These are phyloP conservation scores for Popillia japonica DNA, from an alignment of 1,140 invertebrate species.

Conservation along the genomic window DNA sequence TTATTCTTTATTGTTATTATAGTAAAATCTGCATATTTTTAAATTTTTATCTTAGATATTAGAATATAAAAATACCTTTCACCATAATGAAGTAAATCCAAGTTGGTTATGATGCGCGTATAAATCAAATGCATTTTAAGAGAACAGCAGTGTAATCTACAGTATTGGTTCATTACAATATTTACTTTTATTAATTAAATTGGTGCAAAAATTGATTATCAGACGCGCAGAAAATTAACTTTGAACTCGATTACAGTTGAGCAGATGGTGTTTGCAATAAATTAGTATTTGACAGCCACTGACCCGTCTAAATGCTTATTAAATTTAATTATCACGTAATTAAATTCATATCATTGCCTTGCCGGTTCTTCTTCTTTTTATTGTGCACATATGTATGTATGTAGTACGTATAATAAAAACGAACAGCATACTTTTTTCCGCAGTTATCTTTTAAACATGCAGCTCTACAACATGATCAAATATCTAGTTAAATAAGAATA, in stretches of 20 bases:
- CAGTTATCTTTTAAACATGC: background rate
- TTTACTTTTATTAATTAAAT: background rate
- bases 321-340: conserved; percentile 31
- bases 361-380: background rate
- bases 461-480: background rate
- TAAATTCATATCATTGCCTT: conserved; percentile 17
- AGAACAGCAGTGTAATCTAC: too few relatives aligned
- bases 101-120: too few relatives aligned
- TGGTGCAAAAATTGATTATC: background rate
- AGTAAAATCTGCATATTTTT: background rate
- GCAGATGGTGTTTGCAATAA: conserved; percentile 17
- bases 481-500: background rate
- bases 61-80: too few relatives aligned
- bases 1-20: background rate
- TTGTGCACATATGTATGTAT: background rate
- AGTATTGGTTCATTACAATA: background rate
- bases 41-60: too few relatives aligned
- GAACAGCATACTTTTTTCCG: conserved; percentile 3
- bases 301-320: conserved; percentile 29
- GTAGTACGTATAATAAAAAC: too few relatives aligned
- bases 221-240: background rate
- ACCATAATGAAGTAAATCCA: too few relatives aligned
- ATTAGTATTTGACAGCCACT: conserved; percentile 21
- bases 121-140: too few relatives aligned
- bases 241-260: background rate